Evolutionary conservation across 1,140 invertebrate species (phyloP), one percentile per base, ranked within the genome.

Genomic region (Micrasema minimum): DNA sequence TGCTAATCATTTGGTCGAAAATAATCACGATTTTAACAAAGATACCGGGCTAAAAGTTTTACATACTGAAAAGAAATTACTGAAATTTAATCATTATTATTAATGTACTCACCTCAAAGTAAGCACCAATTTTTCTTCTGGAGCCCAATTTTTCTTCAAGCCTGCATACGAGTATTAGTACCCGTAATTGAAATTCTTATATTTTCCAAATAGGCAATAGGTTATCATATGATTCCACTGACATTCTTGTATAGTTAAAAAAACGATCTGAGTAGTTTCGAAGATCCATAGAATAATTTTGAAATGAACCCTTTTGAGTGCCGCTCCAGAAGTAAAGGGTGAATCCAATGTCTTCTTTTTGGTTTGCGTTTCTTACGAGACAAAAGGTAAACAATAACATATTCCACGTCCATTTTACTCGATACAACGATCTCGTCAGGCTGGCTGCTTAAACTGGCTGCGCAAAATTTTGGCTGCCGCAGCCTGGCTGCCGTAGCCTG

Each of bases 241-340:
- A 64, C 61, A 64, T 64, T 64, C 61, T 64, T 64, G 61, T 45
- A 64, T 64, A 64, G 43, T 64, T 66, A 66, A 66, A 66, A 46
- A 66, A 48, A 20, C n/a, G 41, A 11, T 66, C 45, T 16, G 41
- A n/a, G 46, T 66, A 18, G 16, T 66, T 66, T n/a, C 45, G 41
- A 66, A 66, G 43, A 66, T 66, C 62, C n/a, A 23, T 48, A 66
- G 48, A 48, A 51, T 66, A 66, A 48, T 31, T 66, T n/a, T 66
- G 7, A 66, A 66, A 50, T 66, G 37, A 37, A n/a, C 64, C 64
- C 26, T 45, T 65, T 66, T 66, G 45, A 48, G 62, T 66, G 62
- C 23, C 43, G 62, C 38, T 64, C 61, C 11, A 43, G 38, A 20
- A 64, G 23, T 12, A 50, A 20, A 43, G 43, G 64, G 23, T 66